Evolutionary conservation across 1,140 invertebrate genomes (phyloP).

Genomic region (Lineus longissimus): DNA sequence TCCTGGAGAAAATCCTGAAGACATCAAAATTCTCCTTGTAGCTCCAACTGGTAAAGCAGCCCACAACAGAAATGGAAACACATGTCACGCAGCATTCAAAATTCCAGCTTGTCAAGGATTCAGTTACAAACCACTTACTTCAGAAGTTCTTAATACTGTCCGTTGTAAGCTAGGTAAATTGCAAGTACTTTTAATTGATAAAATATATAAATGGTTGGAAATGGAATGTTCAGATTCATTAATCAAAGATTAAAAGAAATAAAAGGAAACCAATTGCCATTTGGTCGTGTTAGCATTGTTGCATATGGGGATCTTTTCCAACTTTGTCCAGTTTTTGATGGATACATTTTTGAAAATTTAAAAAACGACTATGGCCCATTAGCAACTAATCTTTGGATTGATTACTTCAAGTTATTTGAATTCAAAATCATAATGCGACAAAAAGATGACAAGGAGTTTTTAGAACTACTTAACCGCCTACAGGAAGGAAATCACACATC

Average conservation of each 20-base stretch:
- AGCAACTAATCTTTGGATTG: constrained; percentile 24
- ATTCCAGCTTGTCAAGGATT: constrained; percentile 22
- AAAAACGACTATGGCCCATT: constrained; percentile 12
- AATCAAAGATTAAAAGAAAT: constrained; percentile 8
- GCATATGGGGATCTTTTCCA: constrained; percentile 28
- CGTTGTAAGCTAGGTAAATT: background rate
- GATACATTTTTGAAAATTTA: no score
- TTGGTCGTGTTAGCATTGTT: constrained; percentile 20
- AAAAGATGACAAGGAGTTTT: constrained; percentile 24
- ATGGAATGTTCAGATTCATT: constrained; percentile 22
- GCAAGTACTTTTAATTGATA: background rate
- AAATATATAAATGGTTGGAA: constrained; percentile 21
- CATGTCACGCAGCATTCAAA: constrained; percentile 20
- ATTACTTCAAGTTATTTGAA: constrained; percentile 17
- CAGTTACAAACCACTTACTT: background rate
- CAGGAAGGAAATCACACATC: constrained; percentile 12
- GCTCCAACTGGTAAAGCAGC: constrained; percentile 27
- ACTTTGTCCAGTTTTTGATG: constrained; percentile 20
- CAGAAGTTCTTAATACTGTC: background rate
- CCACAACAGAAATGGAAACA: constrained; percentile 23
- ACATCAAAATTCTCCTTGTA: constrained; percentile 15
- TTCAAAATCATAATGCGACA: constrained; percentile 29
- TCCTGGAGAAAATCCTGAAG: constrained; percentile 22
- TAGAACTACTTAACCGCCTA: constrained; percentile 22
- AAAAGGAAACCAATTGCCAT: background rate